Conservation (phyloP, 1,140 invertebrate species). For the Penaeus japonicus region DNA sequence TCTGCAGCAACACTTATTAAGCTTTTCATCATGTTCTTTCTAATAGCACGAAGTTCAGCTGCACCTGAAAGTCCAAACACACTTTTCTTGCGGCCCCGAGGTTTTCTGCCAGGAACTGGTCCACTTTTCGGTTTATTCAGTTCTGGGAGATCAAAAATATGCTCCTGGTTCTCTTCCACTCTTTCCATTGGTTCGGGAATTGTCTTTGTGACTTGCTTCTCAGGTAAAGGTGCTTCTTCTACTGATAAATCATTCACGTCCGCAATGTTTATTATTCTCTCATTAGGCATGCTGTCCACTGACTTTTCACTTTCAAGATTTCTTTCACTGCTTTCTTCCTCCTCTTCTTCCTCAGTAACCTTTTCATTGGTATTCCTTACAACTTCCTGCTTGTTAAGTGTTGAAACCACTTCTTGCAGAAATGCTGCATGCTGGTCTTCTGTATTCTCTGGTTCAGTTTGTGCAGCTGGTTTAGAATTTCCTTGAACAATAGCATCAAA, state of each 20-base stretch:
- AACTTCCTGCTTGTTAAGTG: constrained; percentile 18
- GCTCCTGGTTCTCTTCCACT: too few species aligned
- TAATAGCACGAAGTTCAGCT: constrained; percentile 53
- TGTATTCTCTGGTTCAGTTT: background rate
- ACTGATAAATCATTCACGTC: too few species aligned
- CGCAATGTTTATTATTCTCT: too few species aligned
- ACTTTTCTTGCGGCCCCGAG: constrained; percentile 32
- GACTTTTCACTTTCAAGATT: background rate
- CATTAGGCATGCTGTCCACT: background rate
- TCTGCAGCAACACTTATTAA: constrained; percentile 18
- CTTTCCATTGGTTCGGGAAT: too few species aligned
- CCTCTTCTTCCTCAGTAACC: background rate
- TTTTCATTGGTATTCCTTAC: background rate
- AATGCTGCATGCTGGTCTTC: constrained; percentile 35
- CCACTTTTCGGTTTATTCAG: too few species aligned
- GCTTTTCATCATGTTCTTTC: constrained; percentile 55
- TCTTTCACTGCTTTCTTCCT: background rate
- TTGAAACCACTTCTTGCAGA: constrained; percentile 39
- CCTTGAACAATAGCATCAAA: constrained; percentile 58
- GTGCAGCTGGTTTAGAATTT: background rate
- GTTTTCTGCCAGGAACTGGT: too few species aligned
- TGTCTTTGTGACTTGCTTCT: too few species aligned
- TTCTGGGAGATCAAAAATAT: too few species aligned
- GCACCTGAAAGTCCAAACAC: constrained; percentile 50
- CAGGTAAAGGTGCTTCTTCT: too few species aligned